A percentile compares a stretch with the other conserved stretches of the same genome.
These are phyloP conservation scores for Strix aluco DNA, from an alignment of 2,113 vertebrate genomes.

Conservation along the genomic window DNA sequence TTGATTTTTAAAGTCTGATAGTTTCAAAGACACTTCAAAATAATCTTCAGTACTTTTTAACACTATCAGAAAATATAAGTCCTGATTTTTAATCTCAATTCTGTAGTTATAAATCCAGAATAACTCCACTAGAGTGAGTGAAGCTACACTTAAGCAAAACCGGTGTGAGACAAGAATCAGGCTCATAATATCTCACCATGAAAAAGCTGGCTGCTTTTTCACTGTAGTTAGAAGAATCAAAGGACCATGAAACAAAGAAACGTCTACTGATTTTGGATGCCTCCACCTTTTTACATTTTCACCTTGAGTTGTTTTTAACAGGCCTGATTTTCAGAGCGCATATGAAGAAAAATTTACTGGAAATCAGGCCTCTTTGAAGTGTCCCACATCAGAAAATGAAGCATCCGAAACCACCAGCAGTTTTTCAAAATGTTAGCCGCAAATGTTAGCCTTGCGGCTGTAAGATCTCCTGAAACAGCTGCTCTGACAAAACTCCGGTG, in stretches of 20 bases:
- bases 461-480: neutral
- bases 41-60: conserved; percentile 38
- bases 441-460: neutral
- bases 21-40: conserved; percentile 66
- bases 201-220: conserved; percentile 49
- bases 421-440: neutral
- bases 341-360: neutral
- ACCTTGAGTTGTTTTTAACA: neutral
- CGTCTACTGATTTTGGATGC: conserved; percentile 10
- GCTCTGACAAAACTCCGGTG: neutral
- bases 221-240: neutral
- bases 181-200: neutral
- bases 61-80: conserved; percentile 59
- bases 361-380: neutral
- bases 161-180: neutral
- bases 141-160: neutral
- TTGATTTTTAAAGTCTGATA: conserved; percentile 44
- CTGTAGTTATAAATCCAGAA: neutral
- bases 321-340: conserved; percentile 4
- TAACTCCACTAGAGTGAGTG: neutral
- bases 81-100: conserved; percentile 37
- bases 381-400: neutral
- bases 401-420: conserved; percentile 30
- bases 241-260: neutral
- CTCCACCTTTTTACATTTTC: neutral